These are phyloP conservation scores for Ctena decussata DNA, from an alignment of 2,888 invertebrate genomes.

Conservation along the genomic window DNA sequence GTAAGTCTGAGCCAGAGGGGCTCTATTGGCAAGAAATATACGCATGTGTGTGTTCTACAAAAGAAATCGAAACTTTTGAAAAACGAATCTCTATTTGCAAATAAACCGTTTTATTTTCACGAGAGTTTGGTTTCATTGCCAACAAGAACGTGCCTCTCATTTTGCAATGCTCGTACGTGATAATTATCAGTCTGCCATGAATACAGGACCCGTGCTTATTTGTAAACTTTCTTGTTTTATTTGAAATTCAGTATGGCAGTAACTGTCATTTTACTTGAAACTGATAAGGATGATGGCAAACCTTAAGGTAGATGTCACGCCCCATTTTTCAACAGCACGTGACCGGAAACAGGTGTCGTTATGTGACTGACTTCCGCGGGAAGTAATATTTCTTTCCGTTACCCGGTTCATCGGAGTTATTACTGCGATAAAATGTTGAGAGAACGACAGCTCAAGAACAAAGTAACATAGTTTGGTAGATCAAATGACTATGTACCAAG, in stretches of 20 bases:
- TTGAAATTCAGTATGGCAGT: neutral
- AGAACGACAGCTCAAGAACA: no score
- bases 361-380: neutral
- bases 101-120: no score
- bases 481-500: neutral
- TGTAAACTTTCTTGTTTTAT: neutral
- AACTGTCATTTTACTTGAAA: neutral
- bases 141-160: neutral
- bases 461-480: no score
- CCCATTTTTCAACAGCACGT: neutral
- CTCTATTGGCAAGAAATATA: no score
- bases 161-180: neutral
- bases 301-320: neutral
- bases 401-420: neutral
- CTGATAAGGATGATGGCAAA: neutral
- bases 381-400: slow-evolving; percentile 1
- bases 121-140: no score
- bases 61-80: no score
- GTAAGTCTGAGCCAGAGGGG: no score
- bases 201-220: neutral
- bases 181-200: neutral
- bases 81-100: no score
- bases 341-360: slow-evolving; percentile 10
- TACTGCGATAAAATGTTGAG: neutral
- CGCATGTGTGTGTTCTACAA: no score